These are phyloP conservation scores for Onychomys torridus DNA, from an alignment of 2,797 vertebrate species.

Conservation along the genomic window DNA sequence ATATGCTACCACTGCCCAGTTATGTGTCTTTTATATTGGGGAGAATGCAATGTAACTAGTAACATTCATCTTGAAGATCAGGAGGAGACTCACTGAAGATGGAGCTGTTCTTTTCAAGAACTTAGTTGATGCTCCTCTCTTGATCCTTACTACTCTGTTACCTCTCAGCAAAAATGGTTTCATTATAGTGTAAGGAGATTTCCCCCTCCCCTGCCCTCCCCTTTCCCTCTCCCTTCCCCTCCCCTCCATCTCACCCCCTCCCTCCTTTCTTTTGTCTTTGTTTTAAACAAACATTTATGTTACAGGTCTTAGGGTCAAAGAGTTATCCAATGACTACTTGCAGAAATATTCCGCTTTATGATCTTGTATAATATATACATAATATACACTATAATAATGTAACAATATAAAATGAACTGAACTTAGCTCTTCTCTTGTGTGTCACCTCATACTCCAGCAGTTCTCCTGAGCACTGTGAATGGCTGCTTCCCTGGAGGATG, in stretches of 20 bases:
- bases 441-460: conserved; percentile 21
- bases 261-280: background rate
- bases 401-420: conserved; percentile 10
- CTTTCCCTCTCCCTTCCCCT: no score
- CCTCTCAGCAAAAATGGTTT: conserved; percentile 27
- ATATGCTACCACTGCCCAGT: no score
- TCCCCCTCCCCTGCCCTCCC: no score
- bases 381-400: background rate
- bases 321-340: conserved; percentile 54
- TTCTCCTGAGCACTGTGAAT: conserved; percentile 19
- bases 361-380: background rate
- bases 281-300: background rate
- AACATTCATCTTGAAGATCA: conserved; percentile 20
- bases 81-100: background rate
- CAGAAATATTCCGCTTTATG: conserved; percentile 49
- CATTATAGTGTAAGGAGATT: conserved; percentile 11
- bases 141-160: conserved; percentile 12
- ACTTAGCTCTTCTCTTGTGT: background rate
- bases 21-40: background rate
- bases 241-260: no score
- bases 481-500: conserved; percentile 1
- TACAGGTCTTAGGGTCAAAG: background rate
- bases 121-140: conserved; percentile 3
- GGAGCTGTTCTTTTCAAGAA: background rate
- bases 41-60: background rate